Conservation (phyloP, 2,113 vertebrate species). For the Malurus cyaneus region DNA sequence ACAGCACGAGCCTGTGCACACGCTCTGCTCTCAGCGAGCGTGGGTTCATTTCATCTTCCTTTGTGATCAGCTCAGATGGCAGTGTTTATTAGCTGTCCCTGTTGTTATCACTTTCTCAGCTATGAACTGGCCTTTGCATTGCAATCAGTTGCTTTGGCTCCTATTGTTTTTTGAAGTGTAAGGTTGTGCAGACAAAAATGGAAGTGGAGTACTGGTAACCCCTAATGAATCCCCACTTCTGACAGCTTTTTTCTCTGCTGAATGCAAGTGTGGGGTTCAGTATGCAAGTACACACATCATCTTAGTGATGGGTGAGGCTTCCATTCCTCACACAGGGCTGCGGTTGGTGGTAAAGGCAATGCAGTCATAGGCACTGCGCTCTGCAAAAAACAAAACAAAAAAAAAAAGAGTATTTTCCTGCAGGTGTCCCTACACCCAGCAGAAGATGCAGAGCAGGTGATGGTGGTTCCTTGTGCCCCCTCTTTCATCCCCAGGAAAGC, state of each 20-base stretch:
- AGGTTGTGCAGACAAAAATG: background rate
- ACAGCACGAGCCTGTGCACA: rapidly evolving
- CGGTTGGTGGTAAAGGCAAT: background rate
- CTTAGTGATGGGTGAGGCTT: background rate
- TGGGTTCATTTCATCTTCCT: background rate
- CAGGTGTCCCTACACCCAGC: background rate
- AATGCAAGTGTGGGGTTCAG: background rate
- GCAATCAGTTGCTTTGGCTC: background rate
- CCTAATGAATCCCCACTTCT: background rate
- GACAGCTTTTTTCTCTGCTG: background rate
- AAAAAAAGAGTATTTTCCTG: background rate
- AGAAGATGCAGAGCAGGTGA: background rate
- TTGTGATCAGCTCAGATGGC: background rate
- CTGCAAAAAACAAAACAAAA: background rate
- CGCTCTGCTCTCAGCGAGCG: background rate
- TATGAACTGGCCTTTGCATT: background rate
- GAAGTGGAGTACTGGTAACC: background rate
- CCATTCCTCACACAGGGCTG: background rate
- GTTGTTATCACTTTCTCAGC: background rate
- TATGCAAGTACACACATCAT: background rate
- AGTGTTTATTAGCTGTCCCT: background rate
- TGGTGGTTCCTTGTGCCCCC: background rate
- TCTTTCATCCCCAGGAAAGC: background rate
- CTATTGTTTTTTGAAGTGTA: background rate
- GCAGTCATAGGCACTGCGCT: background rate